phyloP scores from a whole-genome alignment of 1,140 invertebrate species.

The Limonius californicus region DNA sequence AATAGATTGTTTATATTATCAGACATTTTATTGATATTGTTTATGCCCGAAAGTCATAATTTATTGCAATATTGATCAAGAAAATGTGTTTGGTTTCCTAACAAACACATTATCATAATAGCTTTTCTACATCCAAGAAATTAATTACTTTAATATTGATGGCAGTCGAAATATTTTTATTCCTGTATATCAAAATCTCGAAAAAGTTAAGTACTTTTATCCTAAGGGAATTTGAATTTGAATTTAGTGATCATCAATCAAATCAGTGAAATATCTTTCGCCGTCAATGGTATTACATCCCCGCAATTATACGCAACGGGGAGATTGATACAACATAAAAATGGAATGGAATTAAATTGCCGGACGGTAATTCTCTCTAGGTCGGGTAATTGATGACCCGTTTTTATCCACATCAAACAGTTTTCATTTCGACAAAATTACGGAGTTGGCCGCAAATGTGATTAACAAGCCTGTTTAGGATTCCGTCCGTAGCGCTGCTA shows the following conservation, averaged over 20 bases:
- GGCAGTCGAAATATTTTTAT: too few species aligned
- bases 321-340: background rate
- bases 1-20: too few species aligned
- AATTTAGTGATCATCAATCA: background rate
- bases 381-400: slow-evolving; percentile 25
- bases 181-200: too few species aligned
- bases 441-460: slow-evolving; percentile 28
- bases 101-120: too few species aligned
- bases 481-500: slow-evolving; percentile 29
- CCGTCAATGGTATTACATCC: background rate
- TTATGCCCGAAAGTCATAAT: too few species aligned
- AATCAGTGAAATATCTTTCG: background rate
- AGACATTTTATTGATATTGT: too few species aligned
- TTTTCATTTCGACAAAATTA: slow-evolving; percentile 28
- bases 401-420: slow-evolving; percentile 32
- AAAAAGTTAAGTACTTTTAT: too few species aligned
- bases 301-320: background rate
- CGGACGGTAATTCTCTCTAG: background rate
- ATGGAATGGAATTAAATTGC: background rate
- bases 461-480: slow-evolving; percentile 38
- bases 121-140: too few species aligned
- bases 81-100: too few species aligned
- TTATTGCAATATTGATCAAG: too few species aligned
- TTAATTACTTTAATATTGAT: too few species aligned
- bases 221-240: too few species aligned